A percentile compares a stretch with the other conserved stretches of the same genome.
Evolutionary conservation across 2,888 invertebrate genomes (phyloP).

Genomic region (Camptogramma bilineatum): DNA sequence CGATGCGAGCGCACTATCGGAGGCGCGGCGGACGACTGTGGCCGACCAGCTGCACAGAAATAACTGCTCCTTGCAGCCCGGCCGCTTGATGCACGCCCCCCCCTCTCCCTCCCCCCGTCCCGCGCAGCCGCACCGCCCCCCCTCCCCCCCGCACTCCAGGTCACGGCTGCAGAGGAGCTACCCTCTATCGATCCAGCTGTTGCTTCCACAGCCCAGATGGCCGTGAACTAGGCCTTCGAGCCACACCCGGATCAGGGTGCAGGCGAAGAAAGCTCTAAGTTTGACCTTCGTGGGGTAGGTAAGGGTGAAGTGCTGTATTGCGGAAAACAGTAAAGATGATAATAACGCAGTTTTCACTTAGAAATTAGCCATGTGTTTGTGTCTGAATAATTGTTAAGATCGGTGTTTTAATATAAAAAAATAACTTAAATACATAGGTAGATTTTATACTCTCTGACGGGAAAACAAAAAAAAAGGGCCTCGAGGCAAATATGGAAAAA

Average conservation of each 20-base stretch:
- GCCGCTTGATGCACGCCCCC: constrained; percentile 76
- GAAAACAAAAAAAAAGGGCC: no score
- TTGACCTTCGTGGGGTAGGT: not conserved
- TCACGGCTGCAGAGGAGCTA: constrained; percentile 74
- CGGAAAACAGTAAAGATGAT: not conserved
- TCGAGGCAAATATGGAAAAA: no score
- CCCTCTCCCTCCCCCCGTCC: constrained; percentile 46
- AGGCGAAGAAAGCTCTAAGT: constrained; percentile 11
- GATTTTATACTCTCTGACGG: no score
- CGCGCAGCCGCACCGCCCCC: constrained; percentile 44
- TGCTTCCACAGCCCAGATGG: constrained; percentile 64
- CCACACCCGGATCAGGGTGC: constrained; percentile 33
- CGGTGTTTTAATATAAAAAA: no score
- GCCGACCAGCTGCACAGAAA: constrained; percentile 79
- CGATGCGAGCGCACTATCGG: constrained; percentile 71
- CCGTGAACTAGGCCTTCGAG: constrained; percentile 60
- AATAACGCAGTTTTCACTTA: not conserved
- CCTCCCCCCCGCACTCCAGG: constrained; percentile 63
- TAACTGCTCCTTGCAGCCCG: constrained; percentile 82
- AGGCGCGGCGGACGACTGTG: constrained; percentile 78
- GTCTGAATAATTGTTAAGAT: not conserved
- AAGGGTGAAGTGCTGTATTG: not conserved
- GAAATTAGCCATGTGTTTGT: not conserved
- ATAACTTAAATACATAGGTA: no score
- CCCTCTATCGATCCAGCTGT: constrained; percentile 80